Evolutionary conservation across 1,140 invertebrate genomes (phyloP), one percentile per base, ranked within the genome.

Genomic region (Paraescarpia echinospica): DNA sequence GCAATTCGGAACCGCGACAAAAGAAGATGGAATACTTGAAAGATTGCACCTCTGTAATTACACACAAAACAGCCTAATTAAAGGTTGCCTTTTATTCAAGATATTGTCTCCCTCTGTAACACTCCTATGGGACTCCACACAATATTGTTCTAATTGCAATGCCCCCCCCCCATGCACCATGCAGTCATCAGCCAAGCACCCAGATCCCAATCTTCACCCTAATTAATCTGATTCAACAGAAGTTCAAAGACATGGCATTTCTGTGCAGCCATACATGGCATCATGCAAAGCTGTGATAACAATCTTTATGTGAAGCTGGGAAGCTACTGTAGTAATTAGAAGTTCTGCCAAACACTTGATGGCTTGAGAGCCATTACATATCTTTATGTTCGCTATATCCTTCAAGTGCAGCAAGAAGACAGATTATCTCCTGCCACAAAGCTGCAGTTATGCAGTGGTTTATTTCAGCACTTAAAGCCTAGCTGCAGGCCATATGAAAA

Each of bases 211-310:
- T 77, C 59, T 77, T 77, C 59, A 77, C 59, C 59, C 59, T 77
- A 77, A 77, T 77, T 77, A 77, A 77, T 77, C 59, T 77, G 18
- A 77, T 77, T 77, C 59, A 77, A 77, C 59, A 77, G 59, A 18
- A 77, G 59, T 77, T 77, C 59, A 77, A 77, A 77, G 59, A 31
- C 59, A 77, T 77, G 59, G 59, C 27, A 31, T 18, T 77, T 27
- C 59, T 77, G 59, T 12, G 59, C 59, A 22, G 14, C 59, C 59
- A 77, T 77, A 77, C 59, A 77, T 77, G 59, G 59, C 59, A 12
- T 77, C 59, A 77, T 77, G 59, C 59, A 77, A 77, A 77, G 59
- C 59, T 77, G 59, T 77, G 59, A 77, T 77, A 77, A 77, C 59
- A 77, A 77, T 77, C 59, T 77, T 77, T 77, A 77, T 77, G 59